Evolutionary conservation across 2,888 invertebrate genomes (phyloP).

Genomic region (Hololepta plana): DNA sequence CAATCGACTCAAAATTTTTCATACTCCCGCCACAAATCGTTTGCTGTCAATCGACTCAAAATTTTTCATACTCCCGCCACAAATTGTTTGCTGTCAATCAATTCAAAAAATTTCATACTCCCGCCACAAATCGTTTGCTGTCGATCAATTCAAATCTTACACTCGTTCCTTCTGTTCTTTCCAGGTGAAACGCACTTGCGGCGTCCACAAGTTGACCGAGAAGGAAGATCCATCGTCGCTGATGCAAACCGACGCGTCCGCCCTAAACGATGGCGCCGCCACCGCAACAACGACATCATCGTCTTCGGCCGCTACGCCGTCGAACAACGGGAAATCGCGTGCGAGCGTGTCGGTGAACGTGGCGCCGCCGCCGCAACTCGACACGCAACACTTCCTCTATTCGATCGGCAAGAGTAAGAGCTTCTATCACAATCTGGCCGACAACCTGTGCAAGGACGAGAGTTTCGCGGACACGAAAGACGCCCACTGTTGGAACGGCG

Average conservation of each 20-base stretch:
- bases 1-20: no score
- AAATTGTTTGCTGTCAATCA: no score
- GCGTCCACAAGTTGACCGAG: constrained; percentile 6
- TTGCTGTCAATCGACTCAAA: no score
- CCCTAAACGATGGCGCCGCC: constrained; percentile 1
- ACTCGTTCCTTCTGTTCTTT: constrained; percentile 3
- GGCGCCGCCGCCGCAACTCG: constrained; percentile 43
- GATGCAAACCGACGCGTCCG: background rate
- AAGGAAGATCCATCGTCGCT: constrained; percentile 6
- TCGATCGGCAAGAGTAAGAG: constrained; percentile 54
- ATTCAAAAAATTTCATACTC: no score
- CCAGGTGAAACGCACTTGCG: constrained; percentile 10
- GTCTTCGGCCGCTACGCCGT: background rate
- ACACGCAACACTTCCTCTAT: constrained; percentile 43
- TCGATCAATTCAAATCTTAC: no score
- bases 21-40: no score
- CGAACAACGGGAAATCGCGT: constrained; percentile 6
- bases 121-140: no score
- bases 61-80: no score
- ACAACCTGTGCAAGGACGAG: constrained; percentile 58
- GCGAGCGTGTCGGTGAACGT: no score
- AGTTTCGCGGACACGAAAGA: constrained; percentile 45
- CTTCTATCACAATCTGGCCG: constrained; percentile 68
- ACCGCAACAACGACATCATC: constrained; percentile 2
- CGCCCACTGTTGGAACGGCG: constrained; percentile 70